These are phyloP conservation scores for Apus apus DNA, from an alignment of 2,113 vertebrate genomes.

Conservation along the genomic window DNA sequence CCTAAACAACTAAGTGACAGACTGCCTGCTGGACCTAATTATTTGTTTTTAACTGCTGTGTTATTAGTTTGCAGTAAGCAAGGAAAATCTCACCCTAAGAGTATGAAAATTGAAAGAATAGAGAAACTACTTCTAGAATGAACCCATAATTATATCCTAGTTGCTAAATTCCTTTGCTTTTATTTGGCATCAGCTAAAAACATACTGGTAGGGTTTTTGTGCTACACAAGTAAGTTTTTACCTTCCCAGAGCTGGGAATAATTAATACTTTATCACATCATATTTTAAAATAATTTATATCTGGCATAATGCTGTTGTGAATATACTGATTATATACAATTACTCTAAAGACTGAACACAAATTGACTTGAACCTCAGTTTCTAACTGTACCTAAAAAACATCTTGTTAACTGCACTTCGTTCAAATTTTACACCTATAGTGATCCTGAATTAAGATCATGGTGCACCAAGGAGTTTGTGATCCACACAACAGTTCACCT, in stretches of 20 bases:
- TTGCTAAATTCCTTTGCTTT: background rate
- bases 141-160: background rate
- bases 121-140: background rate
- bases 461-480: rapidly evolving
- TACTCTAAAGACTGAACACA: background rate
- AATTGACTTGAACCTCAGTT: no score
- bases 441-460: background rate
- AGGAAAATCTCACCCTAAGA: background rate
- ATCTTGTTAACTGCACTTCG: background rate
- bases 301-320: background rate
- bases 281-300: background rate
- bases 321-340: background rate
- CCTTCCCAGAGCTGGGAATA: background rate
- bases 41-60: background rate
- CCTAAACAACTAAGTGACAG: background rate
- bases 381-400: background rate
- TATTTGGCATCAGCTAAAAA: background rate
- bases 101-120: background rate
- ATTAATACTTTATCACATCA: background rate
- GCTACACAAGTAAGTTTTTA: background rate
- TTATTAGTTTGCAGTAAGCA: background rate
- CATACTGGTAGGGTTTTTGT: background rate
- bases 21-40: background rate
- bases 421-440: background rate
- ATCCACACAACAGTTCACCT: background rate